Base-by-base conservation (phyloP, 2,888 invertebrate species). In the Micoletzkya japonica region DNA sequence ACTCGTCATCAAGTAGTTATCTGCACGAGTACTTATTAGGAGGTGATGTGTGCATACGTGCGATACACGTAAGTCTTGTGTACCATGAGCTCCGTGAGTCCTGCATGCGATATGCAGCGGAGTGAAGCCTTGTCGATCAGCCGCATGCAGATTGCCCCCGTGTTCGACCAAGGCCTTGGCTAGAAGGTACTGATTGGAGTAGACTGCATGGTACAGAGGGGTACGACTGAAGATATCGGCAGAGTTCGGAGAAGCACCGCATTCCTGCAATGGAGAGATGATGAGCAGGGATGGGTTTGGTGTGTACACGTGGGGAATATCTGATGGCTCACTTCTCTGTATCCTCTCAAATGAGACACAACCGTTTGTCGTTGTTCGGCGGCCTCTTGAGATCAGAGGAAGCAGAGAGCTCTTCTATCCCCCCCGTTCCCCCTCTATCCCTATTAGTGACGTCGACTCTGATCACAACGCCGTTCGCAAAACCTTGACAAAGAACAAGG, bases 31-130 rank as follows among this genome's bases (percentile, higher is more conserved):
- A n/a, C n/a, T n/a, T n/a, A n/a, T n/a, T n/a, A n/a, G n/a, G n/a
- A n/a, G n/a, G n/a, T n/a, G n/a, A n/a, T n/a, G n/a, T n/a, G n/a
- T n/a, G n/a, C n/a, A n/a, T n/a, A n/a, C n/a, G n/a, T n/a, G n/a
- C n/a, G n/a, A n/a, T n/a, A n/a, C 10, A 54, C 10, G 7, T 54
- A 26, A 58, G 3, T 6, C 34, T 28, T 6, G n/a, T 36, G 4
- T 1, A 68, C 68, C 68, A n/a, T 39, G 57, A n/a, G 28, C n/a
- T 4, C 68, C 57, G n/a, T 58, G 58, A 20, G 58, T 58, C 50
- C 58, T 32, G 58, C 68, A 68, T 0, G 68, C 57, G 44, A 68
- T 44, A 24, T 68, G 68, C 14, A 68, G 68, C 14, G 68, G 68
- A 6, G 68, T 68, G 44, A 37, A 37, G 24, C 68, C 68, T 44